phyloP scores from a whole-genome alignment of 2,888 invertebrate species.

The Parnassius glacialis region DNA sequence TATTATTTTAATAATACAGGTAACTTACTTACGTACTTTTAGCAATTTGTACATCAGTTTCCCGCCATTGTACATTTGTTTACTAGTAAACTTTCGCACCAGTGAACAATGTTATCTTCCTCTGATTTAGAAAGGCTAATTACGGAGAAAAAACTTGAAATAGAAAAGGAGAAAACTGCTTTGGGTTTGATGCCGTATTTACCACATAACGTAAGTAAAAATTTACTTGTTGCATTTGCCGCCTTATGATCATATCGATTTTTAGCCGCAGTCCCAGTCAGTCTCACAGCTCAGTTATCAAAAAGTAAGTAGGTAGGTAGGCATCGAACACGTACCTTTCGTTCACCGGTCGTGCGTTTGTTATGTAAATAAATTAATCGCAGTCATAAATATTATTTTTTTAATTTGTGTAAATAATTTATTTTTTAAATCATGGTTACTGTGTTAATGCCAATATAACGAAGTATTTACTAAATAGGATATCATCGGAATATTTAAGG shows the following conservation, averaged over 20 bases:
- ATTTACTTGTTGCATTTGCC: slow-evolving; percentile 28
- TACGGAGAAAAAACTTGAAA: slow-evolving; percentile 67
- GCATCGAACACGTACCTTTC: not conserved
- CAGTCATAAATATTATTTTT: too few relatives aligned
- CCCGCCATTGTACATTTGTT: slow-evolving; percentile 39
- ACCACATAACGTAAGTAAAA: slow-evolving; percentile 40
- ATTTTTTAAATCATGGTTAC: too few relatives aligned
- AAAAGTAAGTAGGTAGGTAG: not conserved
- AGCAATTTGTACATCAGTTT: slow-evolving; percentile 31
- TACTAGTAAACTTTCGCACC: slow-evolving; percentile 36
- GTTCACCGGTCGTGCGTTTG: not conserved
- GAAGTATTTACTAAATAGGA: too few relatives aligned
- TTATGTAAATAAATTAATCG: slow-evolving; percentile 9
- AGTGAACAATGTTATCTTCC: slow-evolving; percentile 63
- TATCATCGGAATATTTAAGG: too few relatives aligned
- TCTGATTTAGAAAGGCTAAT: slow-evolving; percentile 69
- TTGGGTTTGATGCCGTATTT: slow-evolving; percentile 48
- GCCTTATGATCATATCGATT: slow-evolving; percentile 47
- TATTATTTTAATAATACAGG: too few relatives aligned
- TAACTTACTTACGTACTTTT: too few relatives aligned
- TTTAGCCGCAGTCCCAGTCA: slow-evolving; percentile 39
- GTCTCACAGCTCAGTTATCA: slow-evolving; percentile 24
- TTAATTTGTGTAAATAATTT: too few relatives aligned
- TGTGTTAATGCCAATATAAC: too few relatives aligned
- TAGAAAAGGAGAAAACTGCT: slow-evolving; percentile 64